Percentiles rank a stretch among this genome's conserved stretches.
Evolutionary conservation across 1,140 invertebrate genomes (phyloP).

Genomic region (Anastrepha ludens): DNA sequence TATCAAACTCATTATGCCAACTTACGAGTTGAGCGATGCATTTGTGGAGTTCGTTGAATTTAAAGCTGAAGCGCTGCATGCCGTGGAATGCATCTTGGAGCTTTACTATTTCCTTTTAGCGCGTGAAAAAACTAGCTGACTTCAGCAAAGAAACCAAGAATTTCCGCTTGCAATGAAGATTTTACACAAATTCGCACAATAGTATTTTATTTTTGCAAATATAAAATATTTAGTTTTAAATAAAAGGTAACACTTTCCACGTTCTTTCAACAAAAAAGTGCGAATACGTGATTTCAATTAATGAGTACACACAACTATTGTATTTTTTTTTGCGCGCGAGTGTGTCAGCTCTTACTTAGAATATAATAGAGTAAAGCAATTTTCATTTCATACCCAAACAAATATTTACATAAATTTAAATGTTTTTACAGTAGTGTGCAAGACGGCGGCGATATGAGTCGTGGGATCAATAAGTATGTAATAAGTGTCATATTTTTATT

Average conservation of each 20-base stretch:
- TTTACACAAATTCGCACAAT: neutral
- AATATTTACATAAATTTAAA: no score
- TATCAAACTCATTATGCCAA: neutral
- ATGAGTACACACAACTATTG: no score
- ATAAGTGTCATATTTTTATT: no score
- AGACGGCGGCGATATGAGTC: no score
- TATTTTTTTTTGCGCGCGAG: neutral
- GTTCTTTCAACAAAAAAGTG: neutral
- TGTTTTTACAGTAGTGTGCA: no score
- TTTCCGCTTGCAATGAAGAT: neutral
- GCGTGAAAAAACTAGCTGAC: neutral
- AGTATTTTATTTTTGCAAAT: no score
- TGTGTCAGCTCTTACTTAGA: neutral
- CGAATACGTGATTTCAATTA: neutral
- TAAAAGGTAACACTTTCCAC: neutral
- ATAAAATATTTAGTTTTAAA: no score
- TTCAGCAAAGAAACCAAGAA: neutral
- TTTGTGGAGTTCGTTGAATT: constrained; percentile 1
- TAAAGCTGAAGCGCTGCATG: constrained; percentile 32
- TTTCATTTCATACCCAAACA: neutral
- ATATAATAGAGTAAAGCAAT: neutral
- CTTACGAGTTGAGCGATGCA: neutral
- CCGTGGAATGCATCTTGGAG: constrained; percentile 49
- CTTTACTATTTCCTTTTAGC: neutral
- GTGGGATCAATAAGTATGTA: no score